These are phyloP conservation scores for Sceloporus tristichus DNA, from an alignment of 2,113 vertebrate species.

Conservation along the genomic window DNA sequence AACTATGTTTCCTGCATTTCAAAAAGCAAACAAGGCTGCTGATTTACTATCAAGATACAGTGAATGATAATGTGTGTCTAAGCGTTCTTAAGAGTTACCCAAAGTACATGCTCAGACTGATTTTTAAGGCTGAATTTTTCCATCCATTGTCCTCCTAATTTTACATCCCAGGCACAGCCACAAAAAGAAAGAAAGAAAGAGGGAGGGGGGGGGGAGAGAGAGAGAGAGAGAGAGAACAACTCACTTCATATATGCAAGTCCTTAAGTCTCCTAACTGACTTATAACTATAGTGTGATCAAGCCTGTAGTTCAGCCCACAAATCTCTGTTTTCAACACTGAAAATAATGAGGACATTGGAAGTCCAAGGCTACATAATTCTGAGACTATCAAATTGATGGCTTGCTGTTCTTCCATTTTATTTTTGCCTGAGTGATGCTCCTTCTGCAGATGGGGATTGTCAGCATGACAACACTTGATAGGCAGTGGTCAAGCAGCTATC, in stretches of 20 bases:
- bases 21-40: slow-evolving; percentile 58
- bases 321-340: not conserved
- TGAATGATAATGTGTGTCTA: slow-evolving; percentile 12
- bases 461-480: slow-evolving; percentile 3
- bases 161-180: not conserved
- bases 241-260: not conserved
- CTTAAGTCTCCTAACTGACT: slow-evolving; percentile 11
- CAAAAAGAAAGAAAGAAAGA: not conserved
- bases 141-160: slow-evolving; percentile 3
- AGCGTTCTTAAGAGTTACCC: slow-evolving; percentile 28
- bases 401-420: not conserved
- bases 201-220: too few species aligned
- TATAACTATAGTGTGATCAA: slow-evolving; percentile 4
- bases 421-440: not conserved
- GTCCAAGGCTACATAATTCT: not conserved
- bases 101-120: slow-evolving; percentile 28
- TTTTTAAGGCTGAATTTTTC: not conserved
- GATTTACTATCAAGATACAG: slow-evolving; percentile 50
- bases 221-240: not conserved
- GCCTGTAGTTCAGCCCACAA: not conserved
- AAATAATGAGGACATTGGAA: slow-evolving; percentile 13
- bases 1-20: slow-evolving; percentile 49
- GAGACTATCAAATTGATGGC: not conserved
- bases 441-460: not conserved
- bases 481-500: slow-evolving; percentile 49